A percentile compares a stretch with the other conserved stretches of the same genome.
Conservation (phyloP, 2,113 vertebrate species). For the Sinosuthora webbiana region DNA sequence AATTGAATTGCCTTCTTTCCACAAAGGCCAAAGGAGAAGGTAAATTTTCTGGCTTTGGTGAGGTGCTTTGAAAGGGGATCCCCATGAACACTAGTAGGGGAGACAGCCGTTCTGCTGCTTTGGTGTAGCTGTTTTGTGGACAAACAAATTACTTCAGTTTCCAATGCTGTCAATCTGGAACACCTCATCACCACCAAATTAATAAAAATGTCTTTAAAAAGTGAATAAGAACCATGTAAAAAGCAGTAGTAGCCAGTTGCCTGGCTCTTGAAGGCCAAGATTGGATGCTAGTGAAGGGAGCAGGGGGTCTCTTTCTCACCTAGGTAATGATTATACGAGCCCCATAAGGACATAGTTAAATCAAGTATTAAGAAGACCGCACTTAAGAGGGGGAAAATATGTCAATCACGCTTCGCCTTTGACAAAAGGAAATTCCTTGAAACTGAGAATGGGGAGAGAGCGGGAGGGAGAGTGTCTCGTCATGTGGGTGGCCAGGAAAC, state of each 20-base stretch:
- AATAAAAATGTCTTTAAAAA: not conserved
- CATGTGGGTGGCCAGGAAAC: constrained; percentile 91
- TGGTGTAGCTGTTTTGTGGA: not conserved
- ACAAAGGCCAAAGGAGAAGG: not conserved
- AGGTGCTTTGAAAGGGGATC: not conserved
- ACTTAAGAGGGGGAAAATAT: constrained; percentile 78
- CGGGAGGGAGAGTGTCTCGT: constrained; percentile 78
- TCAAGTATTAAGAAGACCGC: constrained; percentile 73
- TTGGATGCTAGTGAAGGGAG: not conserved
- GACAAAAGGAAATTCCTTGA: constrained; percentile 84
- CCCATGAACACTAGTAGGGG: not conserved
- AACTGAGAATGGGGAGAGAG: constrained; percentile 77
- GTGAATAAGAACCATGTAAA: constrained; percentile 3
- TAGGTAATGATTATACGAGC: constrained; percentile 68
- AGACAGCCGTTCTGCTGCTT: not conserved
- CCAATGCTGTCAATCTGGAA: not conserved
- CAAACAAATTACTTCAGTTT: constrained; percentile 25
- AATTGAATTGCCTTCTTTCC: not conserved
- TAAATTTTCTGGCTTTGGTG: not conserved
- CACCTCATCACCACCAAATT: constrained; percentile 9
- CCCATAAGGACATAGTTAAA: constrained; percentile 83
- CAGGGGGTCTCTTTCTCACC: constrained; percentile 66
- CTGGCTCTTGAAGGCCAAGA: not conserved
- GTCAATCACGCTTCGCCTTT: constrained; percentile 83
- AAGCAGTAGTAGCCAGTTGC: not conserved